Conservation (phyloP, 2,888 invertebrate genomes). For the Malthinus seriepunctatus region DNA sequence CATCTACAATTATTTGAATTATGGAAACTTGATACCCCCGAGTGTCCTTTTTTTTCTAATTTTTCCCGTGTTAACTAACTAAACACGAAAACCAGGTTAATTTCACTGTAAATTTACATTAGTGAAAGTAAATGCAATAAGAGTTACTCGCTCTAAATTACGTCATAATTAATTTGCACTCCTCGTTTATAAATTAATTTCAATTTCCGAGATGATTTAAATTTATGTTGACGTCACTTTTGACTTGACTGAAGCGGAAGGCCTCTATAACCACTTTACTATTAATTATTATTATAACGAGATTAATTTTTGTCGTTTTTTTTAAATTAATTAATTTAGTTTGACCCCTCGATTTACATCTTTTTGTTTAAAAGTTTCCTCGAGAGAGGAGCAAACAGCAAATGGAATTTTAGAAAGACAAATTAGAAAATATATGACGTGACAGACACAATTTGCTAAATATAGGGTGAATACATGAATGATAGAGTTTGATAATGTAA, state of each 20-base stretch:
- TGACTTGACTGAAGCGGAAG: slow-evolving; percentile 7
- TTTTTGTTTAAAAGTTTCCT: no score
- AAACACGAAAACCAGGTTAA: slow-evolving; percentile 16
- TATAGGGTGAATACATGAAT: slow-evolving; percentile 52
- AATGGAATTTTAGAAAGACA: slow-evolving; percentile 42
- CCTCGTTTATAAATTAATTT: slow-evolving; percentile 37
- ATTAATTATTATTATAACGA: slow-evolving; percentile 4
- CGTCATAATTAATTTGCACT: slow-evolving; percentile 40
- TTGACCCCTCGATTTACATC: background rate
- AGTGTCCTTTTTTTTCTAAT: background rate
- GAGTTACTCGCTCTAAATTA: slow-evolving; percentile 31
- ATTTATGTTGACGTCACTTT: slow-evolving; percentile 20
- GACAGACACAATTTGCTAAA: slow-evolving; percentile 51
- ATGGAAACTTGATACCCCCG: background rate
- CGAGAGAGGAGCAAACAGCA: slow-evolving; percentile 17
- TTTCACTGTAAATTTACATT: slow-evolving; percentile 22
- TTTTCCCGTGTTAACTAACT: background rate
- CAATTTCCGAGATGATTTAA: slow-evolving; percentile 24
- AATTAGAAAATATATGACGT: slow-evolving; percentile 46
- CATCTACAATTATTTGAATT: background rate
- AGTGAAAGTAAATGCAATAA: slow-evolving; percentile 22
- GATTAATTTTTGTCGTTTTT: background rate
- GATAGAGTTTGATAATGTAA: slow-evolving; percentile 48
- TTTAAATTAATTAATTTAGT: background rate
- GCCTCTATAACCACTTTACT: slow-evolving; percentile 6